Evolutionary conservation across 2,113 vertebrate species (phyloP).

Genomic region (Picathartes gymnocephalus): DNA sequence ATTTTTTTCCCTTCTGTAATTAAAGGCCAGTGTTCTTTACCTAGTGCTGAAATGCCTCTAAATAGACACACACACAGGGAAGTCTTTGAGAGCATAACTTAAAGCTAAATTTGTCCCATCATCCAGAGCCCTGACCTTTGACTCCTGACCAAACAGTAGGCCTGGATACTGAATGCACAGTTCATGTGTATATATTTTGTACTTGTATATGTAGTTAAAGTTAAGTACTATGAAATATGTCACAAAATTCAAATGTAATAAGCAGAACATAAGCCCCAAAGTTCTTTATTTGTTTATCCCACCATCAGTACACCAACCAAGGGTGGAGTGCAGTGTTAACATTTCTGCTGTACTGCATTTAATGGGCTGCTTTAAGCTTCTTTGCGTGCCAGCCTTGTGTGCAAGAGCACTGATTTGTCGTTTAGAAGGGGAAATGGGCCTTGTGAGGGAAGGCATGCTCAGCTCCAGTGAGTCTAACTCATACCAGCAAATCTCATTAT

Average conservation of each 20-base stretch:
- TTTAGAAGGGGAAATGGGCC: background rate
- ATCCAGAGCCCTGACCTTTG: background rate
- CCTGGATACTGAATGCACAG: background rate
- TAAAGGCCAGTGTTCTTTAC: background rate
- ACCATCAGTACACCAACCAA: background rate
- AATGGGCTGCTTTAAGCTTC: background rate
- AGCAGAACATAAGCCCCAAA: background rate
- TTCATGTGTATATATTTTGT: background rate
- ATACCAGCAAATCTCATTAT: background rate
- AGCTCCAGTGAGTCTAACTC: background rate
- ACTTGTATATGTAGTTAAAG: background rate
- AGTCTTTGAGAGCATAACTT: background rate
- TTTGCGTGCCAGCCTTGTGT: background rate
- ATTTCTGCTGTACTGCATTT: background rate
- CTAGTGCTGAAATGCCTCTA: background rate
- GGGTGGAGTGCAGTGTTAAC: background rate
- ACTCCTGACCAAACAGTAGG: background rate
- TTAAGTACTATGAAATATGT: background rate
- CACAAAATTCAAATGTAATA: background rate
- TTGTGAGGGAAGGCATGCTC: background rate
- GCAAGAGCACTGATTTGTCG: rapidly evolving
- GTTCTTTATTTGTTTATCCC: background rate
- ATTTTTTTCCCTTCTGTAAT: background rate
- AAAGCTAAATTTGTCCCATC: background rate
- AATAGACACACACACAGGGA: background rate